Conservation (phyloP, 2,888 invertebrate genomes). For the Pristionchus entomophagus region DNA sequence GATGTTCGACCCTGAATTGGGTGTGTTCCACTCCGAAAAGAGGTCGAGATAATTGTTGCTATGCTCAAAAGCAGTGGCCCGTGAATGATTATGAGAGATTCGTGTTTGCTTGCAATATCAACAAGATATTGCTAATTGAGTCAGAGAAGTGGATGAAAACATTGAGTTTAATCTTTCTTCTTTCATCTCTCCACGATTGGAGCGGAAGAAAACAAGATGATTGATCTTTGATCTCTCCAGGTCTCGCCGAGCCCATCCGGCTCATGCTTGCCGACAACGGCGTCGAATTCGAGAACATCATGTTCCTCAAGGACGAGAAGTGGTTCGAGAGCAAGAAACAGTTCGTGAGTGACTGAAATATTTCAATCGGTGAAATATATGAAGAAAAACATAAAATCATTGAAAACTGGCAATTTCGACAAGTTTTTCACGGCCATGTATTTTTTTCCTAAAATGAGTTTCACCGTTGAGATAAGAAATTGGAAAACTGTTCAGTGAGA, state of each 20-base stretch:
- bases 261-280: constrained; percentile 63
- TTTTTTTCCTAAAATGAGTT: no score
- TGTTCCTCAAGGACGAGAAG: constrained; percentile 52
- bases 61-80: no score
- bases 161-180: neutral
- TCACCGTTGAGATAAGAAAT: no score
- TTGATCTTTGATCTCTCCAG: constrained; percentile 48
- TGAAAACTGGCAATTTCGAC: no score
- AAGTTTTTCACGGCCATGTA: no score
- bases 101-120: no score
- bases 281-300: constrained; percentile 60
- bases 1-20: neutral
- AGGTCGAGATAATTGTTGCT: no score
- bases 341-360: constrained; percentile 52
- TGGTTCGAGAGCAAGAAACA: constrained; percentile 60
- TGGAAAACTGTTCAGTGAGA: neutral
- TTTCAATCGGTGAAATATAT: neutral
- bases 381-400: neutral
- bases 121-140: no score
- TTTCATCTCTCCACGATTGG: neutral
- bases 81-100: no score
- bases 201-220: neutral
- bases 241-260: constrained; percentile 66
- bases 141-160: no score
- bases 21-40: neutral